Base-by-base conservation (phyloP, 2,888 invertebrate species). In the Agrenia bidenticulata region DNA sequence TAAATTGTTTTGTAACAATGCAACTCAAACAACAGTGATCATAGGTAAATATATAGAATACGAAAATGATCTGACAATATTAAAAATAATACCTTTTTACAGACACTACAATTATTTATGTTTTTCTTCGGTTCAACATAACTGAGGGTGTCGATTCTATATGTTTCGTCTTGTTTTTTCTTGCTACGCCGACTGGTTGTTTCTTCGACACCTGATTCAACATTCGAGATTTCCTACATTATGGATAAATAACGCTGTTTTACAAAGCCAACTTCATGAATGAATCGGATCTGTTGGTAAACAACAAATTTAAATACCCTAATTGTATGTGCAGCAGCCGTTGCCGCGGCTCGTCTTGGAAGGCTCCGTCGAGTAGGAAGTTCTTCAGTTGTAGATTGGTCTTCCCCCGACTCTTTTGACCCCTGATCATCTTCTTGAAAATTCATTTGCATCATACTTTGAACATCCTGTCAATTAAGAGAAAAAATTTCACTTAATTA, bases 261-360 rank as follows among this genome's bases (percentile, higher is more conserved):
- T 5, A 37, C 9, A 45, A 45, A 27, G 19, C n/a, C 7, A 59
- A 4, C 45, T 4, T 4, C 2, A 50, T 23, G 7, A 42, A n/a
- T 5, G 32, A 32, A 32, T 32, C 11, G 32, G 32, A 32, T 32
- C 32, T 4, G 32, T 32, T 32, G n/a, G n/a, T n/a, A n/a, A n/a
- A n/a, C n/a, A n/a, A n/a, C n/a, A n/a, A n/a, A n/a, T n/a, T n/a
- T n/a, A n/a, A 56, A 55, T 67, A 76, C 76, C 64, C 69, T 66
- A 24, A 76, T 76, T 1, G 72, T 73, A 63, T 67, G 69, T 0
- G 73, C 73, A 7, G 76, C 76, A 21, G 66, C 69, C n/a, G 59
- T 60, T 11, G 75, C 75, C 17, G 76, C 76, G 19, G 71, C 70
- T 59, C 76, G 51, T 19, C 72, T 54, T 11, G 76, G 76, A 42